Evolutionary conservation across 2,113 vertebrate species (phyloP), one percentile per base, ranked within the genome.

Genomic region (Percina caprodes): DNA sequence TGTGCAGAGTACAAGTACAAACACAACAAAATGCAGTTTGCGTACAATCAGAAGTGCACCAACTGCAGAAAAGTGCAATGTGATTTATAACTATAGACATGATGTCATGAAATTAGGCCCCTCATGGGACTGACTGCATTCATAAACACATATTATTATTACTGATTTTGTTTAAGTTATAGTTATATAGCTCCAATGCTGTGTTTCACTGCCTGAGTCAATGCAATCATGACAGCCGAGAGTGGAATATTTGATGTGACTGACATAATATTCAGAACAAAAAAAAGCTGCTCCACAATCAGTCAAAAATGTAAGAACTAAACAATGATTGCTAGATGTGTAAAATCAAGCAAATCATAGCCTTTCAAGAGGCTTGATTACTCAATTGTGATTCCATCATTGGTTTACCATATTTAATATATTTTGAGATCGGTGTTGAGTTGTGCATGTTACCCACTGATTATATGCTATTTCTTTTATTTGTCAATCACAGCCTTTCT

Each of bases 291-390:
- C n/a, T 35, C 18, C 10, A 49, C 55, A 62, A 71, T 75, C 79
- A 73, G 26, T 46, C 30, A 54, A 12, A 82, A 63, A 26, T 56
- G 39, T 18, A 52, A 58, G 55, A 73, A 66, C 62, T 23, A 69
- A 78, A 81, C 9, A 54, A 60, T 85, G 80, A 89, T 86, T 80
- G 68, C 61, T 72, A n/a, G 69, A 78, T 83, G 67, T 71, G 63
- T 79, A 55, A 92, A 92, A 92, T 88, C 82, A 87, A 71, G 80
- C 59, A 82, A 89, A 91, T 80, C 18, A 87, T 78, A 92, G 81
- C 68, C 82, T 88, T 87, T 80, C 66, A 85, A 80, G 42, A 76
- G 16, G 3, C 23, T 59, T 79, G 74, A 89, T 89, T 91, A 54
- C 62, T 81, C 80, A 75, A 87, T 89, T 92, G 80, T 90, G 42